A percentile compares a stretch with the other conserved stretches of the same genome.
Evolutionary conservation across 2,888 invertebrate species (phyloP).

Genomic region (Eurois occulta): DNA sequence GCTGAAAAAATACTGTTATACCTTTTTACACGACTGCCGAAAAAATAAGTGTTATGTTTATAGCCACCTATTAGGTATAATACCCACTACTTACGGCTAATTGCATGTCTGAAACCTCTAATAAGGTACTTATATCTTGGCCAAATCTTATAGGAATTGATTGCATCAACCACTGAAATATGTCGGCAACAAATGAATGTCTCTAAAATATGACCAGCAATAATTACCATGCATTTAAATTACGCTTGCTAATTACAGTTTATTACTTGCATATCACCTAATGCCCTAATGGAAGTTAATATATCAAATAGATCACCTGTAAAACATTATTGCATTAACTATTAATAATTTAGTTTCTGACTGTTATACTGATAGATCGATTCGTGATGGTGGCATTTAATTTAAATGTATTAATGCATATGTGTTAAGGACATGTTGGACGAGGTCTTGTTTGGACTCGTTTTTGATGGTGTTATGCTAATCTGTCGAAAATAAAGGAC

Average conservation of each 20-base stretch:
- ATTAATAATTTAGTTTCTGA: slow-evolving; percentile 40
- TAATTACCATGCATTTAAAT: slow-evolving; percentile 12
- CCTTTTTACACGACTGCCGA: background rate
- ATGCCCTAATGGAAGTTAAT: slow-evolving; percentile 44
- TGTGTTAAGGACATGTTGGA: slow-evolving; percentile 51
- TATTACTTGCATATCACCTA: slow-evolving; percentile 24
- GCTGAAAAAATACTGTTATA: background rate
- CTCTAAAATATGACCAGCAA: background rate
- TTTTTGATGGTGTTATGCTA: slow-evolving; percentile 30
- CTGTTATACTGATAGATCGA: slow-evolving; percentile 37
- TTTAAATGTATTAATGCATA: slow-evolving; percentile 56
- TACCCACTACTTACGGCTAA: background rate
- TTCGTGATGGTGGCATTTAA: slow-evolving; percentile 36
- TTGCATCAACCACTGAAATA: background rate
- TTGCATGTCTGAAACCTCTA: too few relatives aligned
- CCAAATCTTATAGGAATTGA: background rate
- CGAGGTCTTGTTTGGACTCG: slow-evolving; percentile 23
- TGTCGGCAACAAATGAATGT: background rate
- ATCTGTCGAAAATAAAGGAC: slow-evolving; percentile 21
- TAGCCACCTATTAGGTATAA: background rate
- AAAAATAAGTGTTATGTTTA: too few relatives aligned
- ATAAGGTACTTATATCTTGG: too few relatives aligned
- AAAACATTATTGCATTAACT: slow-evolving; percentile 26
- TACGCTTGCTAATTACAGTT: slow-evolving; percentile 20
- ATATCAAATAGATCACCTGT: slow-evolving; percentile 33